Conservation (phyloP, 2,113 vertebrate genomes). For the Naja naja region DNA sequence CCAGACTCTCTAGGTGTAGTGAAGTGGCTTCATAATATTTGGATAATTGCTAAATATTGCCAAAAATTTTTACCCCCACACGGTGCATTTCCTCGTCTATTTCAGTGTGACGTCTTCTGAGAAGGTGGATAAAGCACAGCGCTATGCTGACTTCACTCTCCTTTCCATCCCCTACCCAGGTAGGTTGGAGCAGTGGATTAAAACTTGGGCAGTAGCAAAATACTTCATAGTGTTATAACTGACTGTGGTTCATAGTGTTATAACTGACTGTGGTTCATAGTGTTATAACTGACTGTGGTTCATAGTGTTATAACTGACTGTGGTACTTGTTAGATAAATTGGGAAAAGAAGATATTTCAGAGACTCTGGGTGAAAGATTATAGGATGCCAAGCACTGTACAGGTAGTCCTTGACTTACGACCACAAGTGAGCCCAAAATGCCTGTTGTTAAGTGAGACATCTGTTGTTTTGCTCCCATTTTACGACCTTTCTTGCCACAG, state of each 20-base stretch:
- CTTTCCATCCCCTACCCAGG: conserved; percentile 98
- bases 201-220: conserved; percentile 44
- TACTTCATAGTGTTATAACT: too few species aligned
- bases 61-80: neutral
- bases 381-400: neutral
- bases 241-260: too few species aligned
- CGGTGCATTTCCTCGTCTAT: conserved; percentile 43
- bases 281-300: too few species aligned
- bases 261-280: too few species aligned
- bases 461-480: neutral
- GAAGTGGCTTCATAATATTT: neutral
- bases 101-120: conserved; percentile 94
- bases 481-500: neutral
- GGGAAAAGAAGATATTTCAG: neutral
- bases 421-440: neutral
- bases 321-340: neutral
- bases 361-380: neutral
- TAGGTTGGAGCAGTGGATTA: conserved; percentile 62
- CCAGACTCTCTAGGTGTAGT: neutral
- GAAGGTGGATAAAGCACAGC: conserved; percentile 98
- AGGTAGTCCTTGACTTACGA: neutral
- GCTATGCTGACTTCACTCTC: conserved; percentile 96
- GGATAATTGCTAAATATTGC: neutral
- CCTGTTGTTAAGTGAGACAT: neutral
- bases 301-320: too few species aligned